A percentile compares a stretch with the other conserved stretches of the same genome.
phyloP scores from a whole-genome alignment of 2,888 invertebrate species.

The Ceratothoa steindachneri region DNA sequence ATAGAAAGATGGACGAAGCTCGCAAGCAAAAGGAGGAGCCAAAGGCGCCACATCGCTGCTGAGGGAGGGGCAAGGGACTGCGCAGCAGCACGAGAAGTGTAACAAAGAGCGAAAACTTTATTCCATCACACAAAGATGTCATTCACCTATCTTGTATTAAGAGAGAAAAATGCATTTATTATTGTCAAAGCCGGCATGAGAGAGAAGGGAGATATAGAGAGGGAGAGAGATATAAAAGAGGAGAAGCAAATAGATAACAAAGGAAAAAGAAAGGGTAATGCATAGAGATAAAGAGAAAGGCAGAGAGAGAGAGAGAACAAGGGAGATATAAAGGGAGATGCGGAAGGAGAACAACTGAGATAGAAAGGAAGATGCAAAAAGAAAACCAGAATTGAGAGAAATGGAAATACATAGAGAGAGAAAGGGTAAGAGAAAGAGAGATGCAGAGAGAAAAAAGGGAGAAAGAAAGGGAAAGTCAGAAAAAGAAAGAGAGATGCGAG shows the following conservation, averaged over 20 bases:
- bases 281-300: background rate
- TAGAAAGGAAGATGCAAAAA: background rate
- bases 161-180: no score
- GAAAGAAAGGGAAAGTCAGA: no score
- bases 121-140: no score
- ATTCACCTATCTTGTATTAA: no score
- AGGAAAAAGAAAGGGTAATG: background rate
- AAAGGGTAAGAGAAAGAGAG: slow-evolving; percentile 7
- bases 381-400: background rate
- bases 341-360: background rate
- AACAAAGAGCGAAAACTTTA: slow-evolving; percentile 3
- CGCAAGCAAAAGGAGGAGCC: no score
- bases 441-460: background rate
- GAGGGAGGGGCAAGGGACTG: no score
- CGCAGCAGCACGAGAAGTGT: background rate
- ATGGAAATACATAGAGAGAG: slow-evolving; percentile 4
- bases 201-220: no score
- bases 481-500: no score
- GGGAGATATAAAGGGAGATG: background rate
- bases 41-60: no score
- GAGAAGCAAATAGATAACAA: background rate
- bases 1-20: no score
- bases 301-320: background rate
- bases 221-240: no score
- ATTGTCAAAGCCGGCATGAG: no score